Evolutionary conservation across 2,797 vertebrate species (phyloP).

Genomic region (Hyperoplus lanceolatus): DNA sequence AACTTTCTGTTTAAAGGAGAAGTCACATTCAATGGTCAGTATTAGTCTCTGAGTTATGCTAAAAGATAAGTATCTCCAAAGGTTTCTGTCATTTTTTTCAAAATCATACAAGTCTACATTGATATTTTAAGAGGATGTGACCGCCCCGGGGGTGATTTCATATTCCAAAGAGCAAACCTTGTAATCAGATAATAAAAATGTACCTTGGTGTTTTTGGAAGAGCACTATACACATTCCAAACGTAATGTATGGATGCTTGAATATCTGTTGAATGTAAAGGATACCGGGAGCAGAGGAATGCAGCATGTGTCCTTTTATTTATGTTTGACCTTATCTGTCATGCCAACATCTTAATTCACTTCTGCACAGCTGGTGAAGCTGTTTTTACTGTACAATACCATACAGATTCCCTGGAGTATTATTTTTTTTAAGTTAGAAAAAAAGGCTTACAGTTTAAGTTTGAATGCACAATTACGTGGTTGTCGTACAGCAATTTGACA

Average conservation of each 20-base stretch:
- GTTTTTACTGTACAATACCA: slow-evolving; percentile 41
- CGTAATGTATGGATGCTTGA: slow-evolving; percentile 27
- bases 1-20: slow-evolving; percentile 25
- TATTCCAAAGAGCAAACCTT: slow-evolving; percentile 10
- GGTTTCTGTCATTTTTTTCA: neutral
- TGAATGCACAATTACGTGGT: slow-evolving; percentile 59
- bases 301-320: slow-evolving; percentile 48
- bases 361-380: slow-evolving; percentile 52
- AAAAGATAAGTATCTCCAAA: slow-evolving; percentile 18
- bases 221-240: slow-evolving; percentile 27
- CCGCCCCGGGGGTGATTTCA: neutral
- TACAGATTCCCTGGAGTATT: slow-evolving; percentile 31
- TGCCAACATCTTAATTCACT: slow-evolving; percentile 58
- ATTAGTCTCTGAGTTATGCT: slow-evolving; percentile 3
- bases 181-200: slow-evolving; percentile 18
- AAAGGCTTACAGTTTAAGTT: slow-evolving; percentile 40
- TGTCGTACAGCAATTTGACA: slow-evolving; percentile 59
- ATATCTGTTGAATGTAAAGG: slow-evolving; percentile 34
- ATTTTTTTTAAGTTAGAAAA: slow-evolving; percentile 51
- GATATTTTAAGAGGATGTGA: slow-evolving; percentile 13
- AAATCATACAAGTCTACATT: neutral
- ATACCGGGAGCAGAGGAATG: slow-evolving; percentile 29
- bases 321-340: slow-evolving; percentile 57
- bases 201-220: slow-evolving; percentile 14
- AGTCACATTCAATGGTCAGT: slow-evolving; percentile 29